phyloP scores from a whole-genome alignment of 2,113 vertebrate genomes.

The Macquaria ambigua region DNA sequence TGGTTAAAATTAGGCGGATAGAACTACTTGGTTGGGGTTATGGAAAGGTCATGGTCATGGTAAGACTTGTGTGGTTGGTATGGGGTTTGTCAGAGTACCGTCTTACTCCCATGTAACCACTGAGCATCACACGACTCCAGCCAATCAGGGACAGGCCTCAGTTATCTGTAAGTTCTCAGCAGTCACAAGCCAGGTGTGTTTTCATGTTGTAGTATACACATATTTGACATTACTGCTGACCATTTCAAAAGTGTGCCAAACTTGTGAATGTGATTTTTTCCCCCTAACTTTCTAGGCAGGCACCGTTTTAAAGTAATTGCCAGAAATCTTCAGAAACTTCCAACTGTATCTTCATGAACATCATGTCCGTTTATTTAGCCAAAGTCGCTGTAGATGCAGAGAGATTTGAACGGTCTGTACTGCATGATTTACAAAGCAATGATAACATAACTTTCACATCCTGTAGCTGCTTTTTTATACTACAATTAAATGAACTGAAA shows the following conservation, averaged over 20 bases:
- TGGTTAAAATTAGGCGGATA: background rate
- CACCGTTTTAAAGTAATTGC: background rate
- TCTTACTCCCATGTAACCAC: background rate
- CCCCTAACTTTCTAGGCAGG: too few species aligned
- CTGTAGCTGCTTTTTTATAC: background rate
- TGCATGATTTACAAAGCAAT: background rate
- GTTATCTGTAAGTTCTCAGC: background rate
- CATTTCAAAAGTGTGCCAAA: background rate
- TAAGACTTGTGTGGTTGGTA: rapidly evolving
- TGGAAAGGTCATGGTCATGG: background rate
- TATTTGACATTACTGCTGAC: background rate
- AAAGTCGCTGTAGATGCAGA: background rate
- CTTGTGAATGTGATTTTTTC: background rate
- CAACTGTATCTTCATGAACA: background rate
- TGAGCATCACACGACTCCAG: background rate
- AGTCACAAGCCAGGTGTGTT: background rate
- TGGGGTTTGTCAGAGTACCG: background rate
- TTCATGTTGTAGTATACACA: background rate
- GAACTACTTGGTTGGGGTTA: background rate
- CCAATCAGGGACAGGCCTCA: background rate
- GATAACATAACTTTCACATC: background rate
- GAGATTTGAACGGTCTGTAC: background rate
- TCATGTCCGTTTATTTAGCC: background rate
- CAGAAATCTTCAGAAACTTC: background rate
- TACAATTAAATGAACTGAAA: background rate